Percentiles rank a stretch among this genome's conserved stretches.
Evolutionary conservation across 2,113 vertebrate species (phyloP).

Genomic region (Gymnorhina tibicen): DNA sequence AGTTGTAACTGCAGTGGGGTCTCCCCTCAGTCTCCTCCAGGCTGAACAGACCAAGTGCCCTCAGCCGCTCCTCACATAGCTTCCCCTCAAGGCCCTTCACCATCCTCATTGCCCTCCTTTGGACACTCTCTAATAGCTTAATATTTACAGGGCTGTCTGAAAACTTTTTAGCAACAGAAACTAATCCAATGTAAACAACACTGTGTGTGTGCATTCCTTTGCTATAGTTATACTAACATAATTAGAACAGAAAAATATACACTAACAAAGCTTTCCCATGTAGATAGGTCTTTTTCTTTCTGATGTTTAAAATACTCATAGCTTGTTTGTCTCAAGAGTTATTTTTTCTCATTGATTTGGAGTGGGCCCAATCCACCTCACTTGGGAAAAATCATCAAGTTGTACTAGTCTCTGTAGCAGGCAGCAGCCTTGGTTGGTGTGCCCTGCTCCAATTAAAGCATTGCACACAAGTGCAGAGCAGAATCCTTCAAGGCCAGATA

Average conservation of each 20-base stretch:
- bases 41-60: background rate
- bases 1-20: fast-evolving
- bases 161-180: background rate
- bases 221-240: background rate
- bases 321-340: background rate
- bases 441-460: background rate
- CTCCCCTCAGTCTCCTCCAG: background rate
- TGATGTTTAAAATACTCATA: background rate
- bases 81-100: background rate
- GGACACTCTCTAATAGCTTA: background rate
- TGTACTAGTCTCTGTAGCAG: background rate
- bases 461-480: background rate
- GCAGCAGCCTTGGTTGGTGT: background rate
- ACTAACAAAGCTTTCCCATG: background rate
- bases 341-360: background rate
- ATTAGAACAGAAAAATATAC: background rate
- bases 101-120: background rate
- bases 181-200: slow-evolving; percentile 8
- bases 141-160: background rate
- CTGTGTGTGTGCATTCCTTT: background rate
- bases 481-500: background rate
- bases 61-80: fast-evolving
- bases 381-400: background rate
- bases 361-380: background rate
- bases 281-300: background rate